phyloP scores from a whole-genome alignment of 2,888 invertebrate genomes.

The Lathronympha strigana region DNA sequence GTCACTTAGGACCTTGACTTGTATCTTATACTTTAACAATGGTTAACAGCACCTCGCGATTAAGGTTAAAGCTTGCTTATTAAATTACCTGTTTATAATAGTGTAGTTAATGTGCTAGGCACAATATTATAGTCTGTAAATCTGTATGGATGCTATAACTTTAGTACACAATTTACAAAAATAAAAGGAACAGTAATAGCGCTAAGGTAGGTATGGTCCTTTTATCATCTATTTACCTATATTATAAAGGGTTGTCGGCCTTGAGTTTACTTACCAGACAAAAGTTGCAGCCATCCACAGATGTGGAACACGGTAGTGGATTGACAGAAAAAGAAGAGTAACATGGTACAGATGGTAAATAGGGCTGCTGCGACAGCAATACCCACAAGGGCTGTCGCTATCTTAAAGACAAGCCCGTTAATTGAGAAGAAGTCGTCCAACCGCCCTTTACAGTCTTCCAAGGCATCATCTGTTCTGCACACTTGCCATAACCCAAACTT shows the following conservation, averaged over 20 bases:
- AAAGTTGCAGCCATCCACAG: constrained; percentile 97
- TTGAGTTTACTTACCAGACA: constrained; percentile 90
- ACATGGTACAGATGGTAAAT: constrained; percentile 93
- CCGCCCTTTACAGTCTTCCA: constrained; percentile 93
- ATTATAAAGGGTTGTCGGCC: neutral
- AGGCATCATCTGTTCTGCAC: constrained; percentile 90
- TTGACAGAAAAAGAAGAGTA: constrained; percentile 96
- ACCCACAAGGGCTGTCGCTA: constrained; percentile 95
- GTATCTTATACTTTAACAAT: constrained; percentile 14
- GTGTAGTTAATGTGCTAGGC: no score
- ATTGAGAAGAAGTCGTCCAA: constrained; percentile 93
- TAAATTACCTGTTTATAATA: no score
- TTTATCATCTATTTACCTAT: no score
- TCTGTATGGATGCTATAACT: no score
- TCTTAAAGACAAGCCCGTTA: constrained; percentile 92
- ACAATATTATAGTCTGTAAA: no score
- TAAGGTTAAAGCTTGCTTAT: neutral
- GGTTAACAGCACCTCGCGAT: neutral
- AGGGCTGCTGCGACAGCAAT: constrained; percentile 93
- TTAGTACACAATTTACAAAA: no score
- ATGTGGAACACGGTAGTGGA: constrained; percentile 96
- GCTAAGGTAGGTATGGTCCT: no score
- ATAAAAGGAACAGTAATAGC: no score
- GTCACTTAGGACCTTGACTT: constrained; percentile 25
- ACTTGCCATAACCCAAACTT: constrained; percentile 97